Conservation (phyloP, 2,888 invertebrate genomes). For the Smittia sp. region DNA sequence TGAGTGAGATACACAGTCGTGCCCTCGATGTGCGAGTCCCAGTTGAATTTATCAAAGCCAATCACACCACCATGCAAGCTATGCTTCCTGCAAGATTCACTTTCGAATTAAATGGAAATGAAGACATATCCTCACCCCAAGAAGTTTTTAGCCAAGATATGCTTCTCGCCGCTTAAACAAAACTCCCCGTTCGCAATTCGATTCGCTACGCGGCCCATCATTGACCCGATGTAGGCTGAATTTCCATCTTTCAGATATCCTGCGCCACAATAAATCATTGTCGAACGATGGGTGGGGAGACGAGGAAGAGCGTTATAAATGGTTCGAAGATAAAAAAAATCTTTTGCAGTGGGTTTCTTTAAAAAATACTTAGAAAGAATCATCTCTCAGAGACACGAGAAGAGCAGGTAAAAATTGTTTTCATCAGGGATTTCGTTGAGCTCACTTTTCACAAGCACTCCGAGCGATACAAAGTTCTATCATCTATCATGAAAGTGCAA, state of each 20-base stretch:
- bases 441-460: not conserved
- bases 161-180: constrained; percentile 54
- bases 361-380: not conserved
- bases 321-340: not conserved
- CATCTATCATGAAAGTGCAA: constrained; percentile 47
- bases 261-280: constrained; percentile 43
- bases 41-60: constrained; percentile 58
- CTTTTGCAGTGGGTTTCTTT: not conserved
- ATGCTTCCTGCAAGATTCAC: too few species aligned
- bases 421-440: too few species aligned
- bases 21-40: constrained; percentile 47
- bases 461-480: constrained; percentile 42
- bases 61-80: constrained; percentile 61
- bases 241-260: constrained; percentile 51
- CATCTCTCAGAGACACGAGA: not conserved
- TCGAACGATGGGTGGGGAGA: not conserved
- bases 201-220: constrained; percentile 62
- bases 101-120: too few species aligned
- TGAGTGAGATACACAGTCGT: constrained; percentile 66
- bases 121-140: too few species aligned
- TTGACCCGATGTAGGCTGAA: constrained; percentile 59
- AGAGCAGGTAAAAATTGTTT: not conserved
- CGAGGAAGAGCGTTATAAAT: not conserved
- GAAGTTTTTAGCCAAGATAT: constrained; percentile 55
- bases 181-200: constrained; percentile 58